Percentiles rank a stretch among this genome's conserved stretches.
Conservation (phyloP, 2,888 invertebrate genomes). For the Tipula helvola region DNA sequence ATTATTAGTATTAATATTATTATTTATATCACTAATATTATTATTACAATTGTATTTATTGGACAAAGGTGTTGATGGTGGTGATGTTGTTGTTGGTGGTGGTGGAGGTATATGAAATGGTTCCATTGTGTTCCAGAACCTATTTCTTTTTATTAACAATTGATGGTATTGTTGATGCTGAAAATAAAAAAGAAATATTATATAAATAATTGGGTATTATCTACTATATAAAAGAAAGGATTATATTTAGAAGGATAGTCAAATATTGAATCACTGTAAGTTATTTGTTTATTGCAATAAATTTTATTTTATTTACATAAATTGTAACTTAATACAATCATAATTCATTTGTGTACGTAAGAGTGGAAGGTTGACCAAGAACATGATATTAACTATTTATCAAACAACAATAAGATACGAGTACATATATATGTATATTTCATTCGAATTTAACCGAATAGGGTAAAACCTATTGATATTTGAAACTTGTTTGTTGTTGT, state of each 20-base stretch:
- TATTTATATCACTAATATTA: neutral
- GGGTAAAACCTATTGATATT: too few relatives aligned
- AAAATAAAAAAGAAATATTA: neutral
- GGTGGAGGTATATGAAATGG: constrained; percentile 5
- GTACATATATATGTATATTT: too few relatives aligned
- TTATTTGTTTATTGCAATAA: neutral
- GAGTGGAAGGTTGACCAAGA: neutral
- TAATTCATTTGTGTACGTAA: neutral
- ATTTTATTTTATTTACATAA: neutral
- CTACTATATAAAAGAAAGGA: neutral
- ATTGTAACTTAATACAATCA: neutral
- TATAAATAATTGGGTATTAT: neutral
- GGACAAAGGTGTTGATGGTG: neutral
- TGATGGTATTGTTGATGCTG: constrained; percentile 1
- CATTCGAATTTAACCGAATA: too few relatives aligned
- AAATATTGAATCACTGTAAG: neutral
- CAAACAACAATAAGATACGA: neutral
- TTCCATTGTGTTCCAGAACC: constrained; percentile 12
- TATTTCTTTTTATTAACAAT: neutral
- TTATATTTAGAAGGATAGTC: neutral
- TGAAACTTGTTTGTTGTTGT: too few relatives aligned
- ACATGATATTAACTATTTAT: neutral
- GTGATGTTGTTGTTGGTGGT: neutral
- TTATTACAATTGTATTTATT: neutral
- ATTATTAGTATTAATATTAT: neutral